phyloP scores from a whole-genome alignment of 2,113 vertebrate species.

The Glareola pratincola region DNA sequence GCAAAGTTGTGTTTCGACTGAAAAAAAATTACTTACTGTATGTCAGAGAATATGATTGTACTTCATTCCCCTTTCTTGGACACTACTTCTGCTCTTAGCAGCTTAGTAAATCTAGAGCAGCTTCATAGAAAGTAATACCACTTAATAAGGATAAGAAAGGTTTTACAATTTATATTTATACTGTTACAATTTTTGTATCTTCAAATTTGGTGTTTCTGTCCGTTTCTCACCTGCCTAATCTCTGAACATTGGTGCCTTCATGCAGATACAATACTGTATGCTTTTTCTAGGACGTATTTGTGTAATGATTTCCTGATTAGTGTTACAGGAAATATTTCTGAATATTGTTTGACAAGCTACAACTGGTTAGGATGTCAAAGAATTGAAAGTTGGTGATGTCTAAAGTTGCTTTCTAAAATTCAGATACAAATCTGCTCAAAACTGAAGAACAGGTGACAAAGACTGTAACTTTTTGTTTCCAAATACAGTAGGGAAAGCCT shows the following conservation, averaged over 20 bases:
- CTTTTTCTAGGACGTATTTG: neutral
- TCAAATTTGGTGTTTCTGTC: neutral
- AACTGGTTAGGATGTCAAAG: neutral
- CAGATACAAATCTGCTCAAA: neutral
- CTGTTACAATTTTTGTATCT: neutral
- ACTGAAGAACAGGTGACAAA: neutral
- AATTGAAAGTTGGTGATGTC: neutral
- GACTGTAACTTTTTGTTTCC: neutral
- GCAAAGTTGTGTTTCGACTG: neutral
- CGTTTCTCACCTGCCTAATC: neutral
- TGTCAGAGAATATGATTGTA: neutral
- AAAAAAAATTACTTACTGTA: neutral
- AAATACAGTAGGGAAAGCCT: neutral
- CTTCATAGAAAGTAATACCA: neutral
- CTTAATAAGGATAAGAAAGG: neutral
- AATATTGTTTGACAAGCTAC: neutral
- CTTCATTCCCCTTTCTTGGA: neutral
- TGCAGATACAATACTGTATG: neutral
- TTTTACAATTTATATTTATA: neutral
- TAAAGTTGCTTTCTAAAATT: neutral
- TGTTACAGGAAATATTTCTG: neutral
- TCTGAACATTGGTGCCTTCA: neutral
- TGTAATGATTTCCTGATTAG: neutral
- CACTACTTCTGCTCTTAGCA: neutral
- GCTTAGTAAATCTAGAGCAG: neutral